A percentile compares a stretch with the other conserved stretches of the same genome.
Conservation (phyloP, 92 coral and sea anemone genomes). For the Epizoanthus stellaris region DNA sequence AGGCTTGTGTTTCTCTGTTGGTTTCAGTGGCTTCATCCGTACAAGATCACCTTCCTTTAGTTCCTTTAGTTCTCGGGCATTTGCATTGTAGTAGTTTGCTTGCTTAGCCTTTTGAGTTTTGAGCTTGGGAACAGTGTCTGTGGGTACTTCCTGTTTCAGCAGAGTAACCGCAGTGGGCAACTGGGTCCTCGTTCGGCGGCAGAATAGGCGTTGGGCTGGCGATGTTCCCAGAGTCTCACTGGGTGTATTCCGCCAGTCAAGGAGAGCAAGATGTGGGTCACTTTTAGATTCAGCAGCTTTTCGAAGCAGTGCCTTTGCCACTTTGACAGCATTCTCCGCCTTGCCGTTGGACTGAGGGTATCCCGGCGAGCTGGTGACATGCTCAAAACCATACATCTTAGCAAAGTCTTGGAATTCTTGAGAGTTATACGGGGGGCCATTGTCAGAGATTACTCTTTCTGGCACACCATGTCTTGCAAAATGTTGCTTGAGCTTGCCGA, state of each 20-base stretch:
- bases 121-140: slow-evolving; percentile 20
- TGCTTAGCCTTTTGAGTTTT: slow-evolving; percentile 4
- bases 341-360: not conserved
- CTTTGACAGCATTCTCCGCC: not conserved
- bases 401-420: slow-evolving; percentile 20
- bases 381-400: slow-evolving; percentile 1
- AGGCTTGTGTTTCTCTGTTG: slow-evolving; percentile 16
- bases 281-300: not conserved
- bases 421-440: slow-evolving; percentile 4
- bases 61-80: slow-evolving; percentile 16
- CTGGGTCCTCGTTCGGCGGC: not conserved
- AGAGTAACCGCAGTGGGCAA: not conserved
- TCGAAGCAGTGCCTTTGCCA: not conserved
- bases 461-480: slow-evolving; percentile 17
- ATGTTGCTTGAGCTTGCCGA: slow-evolving; percentile 11
- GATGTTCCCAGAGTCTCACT: not conserved
- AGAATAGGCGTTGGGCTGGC: not conserved
- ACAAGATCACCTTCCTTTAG: slow-evolving; percentile 24
- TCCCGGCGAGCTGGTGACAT: not conserved
- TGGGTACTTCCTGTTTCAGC: slow-evolving; percentile 11
- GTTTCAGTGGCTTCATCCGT: slow-evolving; percentile 20
- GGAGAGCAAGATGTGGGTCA: not conserved
- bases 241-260: not conserved
- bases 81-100: slow-evolving; percentile 5
- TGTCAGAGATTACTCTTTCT: slow-evolving; percentile 12